Base-by-base conservation (phyloP, 2,797 vertebrate genomes). In the Moxostoma hubbsi region DNA sequence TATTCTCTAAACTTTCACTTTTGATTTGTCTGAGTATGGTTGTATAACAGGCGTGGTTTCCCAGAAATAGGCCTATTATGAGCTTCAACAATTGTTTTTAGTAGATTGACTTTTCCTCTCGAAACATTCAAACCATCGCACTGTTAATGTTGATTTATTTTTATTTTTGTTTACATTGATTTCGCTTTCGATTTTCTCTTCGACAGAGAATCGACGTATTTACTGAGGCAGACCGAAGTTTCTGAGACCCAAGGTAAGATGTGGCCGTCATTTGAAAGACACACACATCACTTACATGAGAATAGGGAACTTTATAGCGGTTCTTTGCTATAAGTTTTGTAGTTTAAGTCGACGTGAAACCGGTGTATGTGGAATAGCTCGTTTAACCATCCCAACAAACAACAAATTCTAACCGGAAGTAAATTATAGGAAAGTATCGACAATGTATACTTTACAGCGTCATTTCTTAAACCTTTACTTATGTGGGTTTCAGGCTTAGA, bases 1-100 rank as follows among this genome's bases (percentile, higher is more conserved):
- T 4, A n/a, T 9, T 6, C 36, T 55, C 2, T 5, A 2, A 53
- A 68, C 64, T 94, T 93, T 93, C 91, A 82, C 84, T 94, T 94
- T 93, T 86, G 86, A 71, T 92, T 93, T 71, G 36, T 0, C 0
- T 1, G 13, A 78, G 90, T 2, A 1, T 13, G 0, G 16, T 46
- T 61, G 16, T 0, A 7, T 5, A 51, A 9, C 5, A 12, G 76
- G 67, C 58, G 66, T 36, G 9, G 24, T 8, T 78, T 54, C 12
- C 12, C 5, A 11, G 7, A 43, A 24, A 12, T 1, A 36, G 10
- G 36, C 36, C 36, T 36, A 36, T 36, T 36, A 5, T 11, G 0
- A 61, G 18, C 9, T 36, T 36, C 0, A 57, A 43, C n/a, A 63
- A 45, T 6, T 1, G 5, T 11, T 43, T n/a, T 46, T 45, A 63